Conservation (phyloP, 2,888 invertebrate species). For the Andrena haemorrhoa region DNA sequence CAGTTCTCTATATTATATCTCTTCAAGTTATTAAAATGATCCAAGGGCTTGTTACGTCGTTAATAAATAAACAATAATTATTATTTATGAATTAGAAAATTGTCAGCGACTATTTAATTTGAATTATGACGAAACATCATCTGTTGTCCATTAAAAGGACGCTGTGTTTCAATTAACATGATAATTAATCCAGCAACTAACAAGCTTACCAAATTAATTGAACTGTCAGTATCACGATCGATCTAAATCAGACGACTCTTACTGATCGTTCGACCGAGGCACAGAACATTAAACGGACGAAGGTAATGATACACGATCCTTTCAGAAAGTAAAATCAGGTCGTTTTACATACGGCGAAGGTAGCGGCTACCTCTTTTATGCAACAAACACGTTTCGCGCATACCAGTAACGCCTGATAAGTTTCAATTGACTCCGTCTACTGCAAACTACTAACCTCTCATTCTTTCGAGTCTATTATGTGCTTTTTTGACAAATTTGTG, state of each 20-base stretch:
- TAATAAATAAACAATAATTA: neutral
- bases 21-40: too few relatives aligned
- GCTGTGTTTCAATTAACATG: neutral
- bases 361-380: conserved; percentile 56
- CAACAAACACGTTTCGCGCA: conserved; percentile 63
- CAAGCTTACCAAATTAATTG: conserved; percentile 31
- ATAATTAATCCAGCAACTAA: neutral
- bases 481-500: neutral
- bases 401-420: conserved; percentile 60
- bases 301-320: conserved; percentile 58
- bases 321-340: conserved; percentile 63
- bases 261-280: conserved; percentile 37
- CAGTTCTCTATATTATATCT: too few relatives aligned
- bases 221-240: conserved; percentile 41
- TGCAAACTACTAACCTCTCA: conserved; percentile 16
- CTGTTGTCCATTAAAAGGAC: neutral
- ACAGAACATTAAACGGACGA: conserved; percentile 49
- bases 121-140: neutral
- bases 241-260: conserved; percentile 38
- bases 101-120: neutral
- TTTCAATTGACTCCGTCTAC: conserved; percentile 53
- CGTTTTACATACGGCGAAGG: conserved; percentile 51
- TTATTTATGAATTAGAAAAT: neutral
- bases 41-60: too few relatives aligned
- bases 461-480: neutral